Base-by-base conservation (phyloP, 2,888 invertebrate species). In the Chrysolina americana region DNA sequence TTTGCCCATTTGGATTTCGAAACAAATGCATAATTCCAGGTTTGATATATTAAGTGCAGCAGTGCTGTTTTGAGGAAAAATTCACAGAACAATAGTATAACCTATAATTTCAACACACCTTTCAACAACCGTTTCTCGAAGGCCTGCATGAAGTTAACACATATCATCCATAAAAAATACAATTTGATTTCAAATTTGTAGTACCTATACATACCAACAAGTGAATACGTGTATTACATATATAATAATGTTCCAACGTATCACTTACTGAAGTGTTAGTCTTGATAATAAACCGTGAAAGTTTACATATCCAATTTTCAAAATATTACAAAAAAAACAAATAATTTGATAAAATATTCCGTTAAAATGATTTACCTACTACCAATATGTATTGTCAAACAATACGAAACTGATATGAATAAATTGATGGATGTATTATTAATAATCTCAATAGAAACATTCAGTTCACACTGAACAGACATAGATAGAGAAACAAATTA, bases 141-240 rank as follows among this genome's bases (percentile, higher is more conserved):
- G 21, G 53, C 21, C 53, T 53, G 19, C 21, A 21, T 53, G 21
- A 53, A 21, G 53, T 21, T 10, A 53, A 44, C 44, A 15, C 53
- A 21, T 53, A 53, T 53, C 53, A 21, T 53, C 53, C 21, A 53
- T 21, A 11, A 53, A 53, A 53, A 53, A 53, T 21, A 53, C 53
- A 19, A 21, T 53, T 21, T 21, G 13, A 53, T 53, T 53, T 53
- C 19, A 53, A n/a, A 53, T 53, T 53, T 19, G 53, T 9, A 17
- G 53, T 53, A 9, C 19, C 19, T 11, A 48, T 53, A 53, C 21
- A 48, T 48, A 17, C 48, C 17, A 17, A 48, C 48, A 53, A 53
- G 53, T 53, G 53, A 53, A 53, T 21, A 53, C 53, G 53, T 53
- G 53, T 21, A 21, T 53, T 53, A 53, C 53, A 53, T 53, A 53